phyloP scores from a whole-genome alignment of 2,113 vertebrate species.

The Amphilophus citrinellus region DNA sequence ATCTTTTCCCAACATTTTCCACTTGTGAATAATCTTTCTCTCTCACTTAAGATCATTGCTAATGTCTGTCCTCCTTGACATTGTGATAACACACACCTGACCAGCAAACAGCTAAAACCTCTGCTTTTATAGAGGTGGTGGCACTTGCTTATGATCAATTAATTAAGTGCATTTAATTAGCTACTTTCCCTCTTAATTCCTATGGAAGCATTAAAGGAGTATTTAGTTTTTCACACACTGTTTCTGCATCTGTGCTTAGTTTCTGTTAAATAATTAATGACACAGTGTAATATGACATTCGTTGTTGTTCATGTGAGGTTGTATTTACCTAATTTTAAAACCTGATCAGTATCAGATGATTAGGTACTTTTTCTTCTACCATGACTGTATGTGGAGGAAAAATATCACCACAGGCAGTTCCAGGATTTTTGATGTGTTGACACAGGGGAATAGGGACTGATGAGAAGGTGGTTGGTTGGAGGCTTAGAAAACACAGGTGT shows the following conservation, averaged over 20 bases:
- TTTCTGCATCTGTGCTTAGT: not conserved
- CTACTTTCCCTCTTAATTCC: not conserved
- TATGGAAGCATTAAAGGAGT: not conserved
- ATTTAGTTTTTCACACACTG: no score
- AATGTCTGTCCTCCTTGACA: not conserved
- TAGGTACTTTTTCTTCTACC: not conserved
- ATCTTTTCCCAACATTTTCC: no score
- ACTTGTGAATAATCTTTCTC: no score
- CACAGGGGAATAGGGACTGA: not conserved
- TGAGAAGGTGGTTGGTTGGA: not conserved
- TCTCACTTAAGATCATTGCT: not conserved
- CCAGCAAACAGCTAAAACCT: not conserved
- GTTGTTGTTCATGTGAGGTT: not conserved
- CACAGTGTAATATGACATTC: not conserved
- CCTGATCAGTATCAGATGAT: not conserved
- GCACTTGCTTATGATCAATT: not conserved
- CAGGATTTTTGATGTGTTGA: not conserved
- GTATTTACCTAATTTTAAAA: not conserved
- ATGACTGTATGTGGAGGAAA: not conserved
- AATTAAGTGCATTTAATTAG: not conserved
- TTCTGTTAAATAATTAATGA: not conserved
- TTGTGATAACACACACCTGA: not conserved
- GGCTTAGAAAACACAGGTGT: no score
- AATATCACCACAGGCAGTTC: rapidly evolving
- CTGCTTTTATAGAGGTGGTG: not conserved